phyloP scores from a whole-genome alignment of 2,113 vertebrate species.

The Mus musculus region DNA sequence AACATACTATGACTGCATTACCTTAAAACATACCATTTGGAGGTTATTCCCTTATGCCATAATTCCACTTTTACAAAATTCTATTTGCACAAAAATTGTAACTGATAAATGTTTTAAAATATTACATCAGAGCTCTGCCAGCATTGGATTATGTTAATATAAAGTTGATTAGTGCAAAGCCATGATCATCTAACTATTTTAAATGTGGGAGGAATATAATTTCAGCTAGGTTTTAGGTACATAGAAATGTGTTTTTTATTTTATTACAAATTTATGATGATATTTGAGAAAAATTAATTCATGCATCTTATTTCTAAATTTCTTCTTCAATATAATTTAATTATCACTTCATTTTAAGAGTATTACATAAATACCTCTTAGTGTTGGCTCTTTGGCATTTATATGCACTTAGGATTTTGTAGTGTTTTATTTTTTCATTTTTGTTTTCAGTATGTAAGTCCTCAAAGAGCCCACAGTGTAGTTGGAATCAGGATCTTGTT shows the following conservation, averaged over 20 bases:
- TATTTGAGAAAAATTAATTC: background rate
- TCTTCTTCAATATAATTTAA: background rate
- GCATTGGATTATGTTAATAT: background rate
- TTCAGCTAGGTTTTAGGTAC: background rate
- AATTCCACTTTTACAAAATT: background rate
- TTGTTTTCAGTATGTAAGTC: no score
- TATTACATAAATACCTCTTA: background rate
- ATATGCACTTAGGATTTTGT: background rate
- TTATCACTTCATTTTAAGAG: slow-evolving; percentile 10
- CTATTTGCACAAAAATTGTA: background rate
- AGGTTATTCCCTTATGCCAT: background rate
- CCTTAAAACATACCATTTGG: background rate
- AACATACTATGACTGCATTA: background rate
- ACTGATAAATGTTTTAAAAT: slow-evolving; percentile 7
- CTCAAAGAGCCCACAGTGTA: no score
- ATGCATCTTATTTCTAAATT: background rate
- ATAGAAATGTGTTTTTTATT: background rate
- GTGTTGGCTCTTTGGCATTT: background rate
- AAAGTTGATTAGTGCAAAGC: background rate
- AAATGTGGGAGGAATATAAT: background rate
- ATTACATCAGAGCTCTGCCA: background rate
- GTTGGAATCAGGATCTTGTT: no score
- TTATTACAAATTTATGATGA: background rate
- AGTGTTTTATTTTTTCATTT: background rate
- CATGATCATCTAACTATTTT: background rate